Percentiles rank a stretch among this genome's conserved stretches.
These are phyloP conservation scores for Lemur catta DNA, from an alignment of 2,797 vertebrate genomes.

Conservation along the genomic window DNA sequence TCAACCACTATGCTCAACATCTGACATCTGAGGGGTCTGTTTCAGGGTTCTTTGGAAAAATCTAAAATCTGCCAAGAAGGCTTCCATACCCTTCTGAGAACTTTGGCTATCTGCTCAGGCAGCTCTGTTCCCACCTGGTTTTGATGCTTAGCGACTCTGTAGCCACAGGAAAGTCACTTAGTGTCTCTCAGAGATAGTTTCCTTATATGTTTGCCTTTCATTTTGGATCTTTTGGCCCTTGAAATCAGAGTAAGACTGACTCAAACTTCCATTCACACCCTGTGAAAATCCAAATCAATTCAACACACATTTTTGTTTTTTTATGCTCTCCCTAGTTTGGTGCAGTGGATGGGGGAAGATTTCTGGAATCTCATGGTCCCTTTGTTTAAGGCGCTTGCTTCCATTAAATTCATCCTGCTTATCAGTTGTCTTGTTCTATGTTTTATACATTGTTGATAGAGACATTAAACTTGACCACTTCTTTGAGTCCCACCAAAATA, in stretches of 20 bases:
- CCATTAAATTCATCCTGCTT: not conserved
- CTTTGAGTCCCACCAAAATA: not conserved
- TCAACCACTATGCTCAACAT: not conserved
- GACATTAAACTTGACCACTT: not conserved
- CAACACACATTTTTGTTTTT: not conserved
- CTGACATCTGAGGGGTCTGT: not conserved
- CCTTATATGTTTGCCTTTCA: not conserved
- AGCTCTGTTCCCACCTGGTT: not conserved
- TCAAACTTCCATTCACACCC: not conserved
- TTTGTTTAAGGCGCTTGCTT: not conserved
- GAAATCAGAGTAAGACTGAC: not conserved
- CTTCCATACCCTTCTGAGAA: not conserved
- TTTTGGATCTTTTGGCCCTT: not conserved
- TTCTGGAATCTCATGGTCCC: not conserved
- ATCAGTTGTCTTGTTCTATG: not conserved
- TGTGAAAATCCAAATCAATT: not conserved
- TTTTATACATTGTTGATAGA: not conserved
- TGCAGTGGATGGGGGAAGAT: not conserved
- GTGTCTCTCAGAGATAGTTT: not conserved
- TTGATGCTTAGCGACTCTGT: not conserved
- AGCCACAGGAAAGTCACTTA: not conserved
- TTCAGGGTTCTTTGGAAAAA: not conserved
- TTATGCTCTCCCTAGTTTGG: not conserved
- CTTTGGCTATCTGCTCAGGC: not conserved
- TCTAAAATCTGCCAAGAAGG: not conserved